Base-by-base conservation (phyloP, 2,113 vertebrate species). In the Hypomesus transpacificus region DNA sequence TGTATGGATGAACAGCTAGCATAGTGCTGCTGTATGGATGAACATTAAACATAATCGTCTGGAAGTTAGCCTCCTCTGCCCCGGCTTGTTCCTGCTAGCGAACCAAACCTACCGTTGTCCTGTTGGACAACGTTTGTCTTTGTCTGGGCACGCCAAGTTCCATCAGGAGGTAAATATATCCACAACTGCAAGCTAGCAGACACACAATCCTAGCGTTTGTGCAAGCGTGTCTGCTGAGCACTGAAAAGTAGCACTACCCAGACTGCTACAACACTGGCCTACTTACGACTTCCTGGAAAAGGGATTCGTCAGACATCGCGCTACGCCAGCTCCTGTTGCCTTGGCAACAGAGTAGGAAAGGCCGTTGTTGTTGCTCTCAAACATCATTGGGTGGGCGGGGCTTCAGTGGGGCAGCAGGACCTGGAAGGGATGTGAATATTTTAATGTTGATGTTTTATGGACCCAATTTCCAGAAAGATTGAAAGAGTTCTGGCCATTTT, bases 271-370 rank as follows among this genome's bases (percentile, higher is more conserved):
- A 65, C 17, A 50, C 31, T 65, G 63, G 16, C 63, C 63, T 65
- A 65, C 31, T 21, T 65, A 65, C 13, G 3, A 65, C 63, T 65
- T 65, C 63, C 31, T 50, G 31, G 63, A 65, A 65, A 21, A 50
- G 17, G 17, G 8, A 20, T 65, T 50, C n/a, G 31, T 28, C 17
- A 3, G 20, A 65, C 13, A 17, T 14, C 63, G 21, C 8, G 4
- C 8, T 13, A 50, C 4, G 13, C 63, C 63, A 65, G 31, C 39
- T 50, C 11, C 18, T 50, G 63, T 20, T 21, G n/a, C 63, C 63
- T 20, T 50, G 39, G 39, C 20, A 65, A 65, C 63, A 17, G 20
- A 46, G 18, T 65, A 65, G 34, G 63, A 50, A 65, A 18, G 46
- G 18, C 63, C n/a, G 20, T 50, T 65, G n/a, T 65, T 50, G n/a